These are phyloP conservation scores for Dendrolimus houi DNA, from an alignment of 2,888 invertebrate genomes.

Conservation along the genomic window DNA sequence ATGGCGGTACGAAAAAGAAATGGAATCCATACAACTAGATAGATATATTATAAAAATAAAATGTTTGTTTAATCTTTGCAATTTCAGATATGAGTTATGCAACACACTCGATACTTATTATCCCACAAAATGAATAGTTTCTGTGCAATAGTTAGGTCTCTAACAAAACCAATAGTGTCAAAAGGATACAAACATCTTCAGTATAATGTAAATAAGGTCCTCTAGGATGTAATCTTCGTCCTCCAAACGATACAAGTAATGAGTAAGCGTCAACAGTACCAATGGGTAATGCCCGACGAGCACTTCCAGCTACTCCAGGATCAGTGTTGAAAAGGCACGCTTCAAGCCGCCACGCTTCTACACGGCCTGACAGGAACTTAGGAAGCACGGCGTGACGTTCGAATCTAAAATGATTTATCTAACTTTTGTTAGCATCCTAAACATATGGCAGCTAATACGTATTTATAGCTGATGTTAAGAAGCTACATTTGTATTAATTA, in stretches of 20 bases:
- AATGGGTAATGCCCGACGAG: slow-evolving; percentile 88
- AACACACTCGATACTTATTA: too few relatives aligned
- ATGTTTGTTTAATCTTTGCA: too few relatives aligned
- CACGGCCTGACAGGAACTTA: slow-evolving; percentile 89
- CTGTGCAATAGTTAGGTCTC: too few relatives aligned
- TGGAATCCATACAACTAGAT: too few relatives aligned
- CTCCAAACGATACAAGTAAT: slow-evolving; percentile 92
- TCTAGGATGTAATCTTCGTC: slow-evolving; percentile 84
- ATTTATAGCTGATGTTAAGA: too few relatives aligned
- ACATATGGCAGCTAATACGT: too few relatives aligned
- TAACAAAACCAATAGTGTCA: background rate
- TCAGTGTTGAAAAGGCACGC: slow-evolving; percentile 97
- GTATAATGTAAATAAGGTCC: slow-evolving; percentile 89
- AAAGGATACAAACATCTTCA: slow-evolving; percentile 96
- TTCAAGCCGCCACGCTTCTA: slow-evolving; percentile 90
- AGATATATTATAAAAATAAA: too few relatives aligned
- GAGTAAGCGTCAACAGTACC: slow-evolving; percentile 90
- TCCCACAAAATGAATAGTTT: too few relatives aligned
- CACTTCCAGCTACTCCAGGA: slow-evolving; percentile 88
- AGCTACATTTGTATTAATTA: too few relatives aligned
- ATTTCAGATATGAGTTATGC: too few relatives aligned
- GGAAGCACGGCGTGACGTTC: slow-evolving; percentile 97
- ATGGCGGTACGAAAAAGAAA: too few relatives aligned
- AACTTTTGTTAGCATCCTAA: too few relatives aligned
- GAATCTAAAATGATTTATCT: slow-evolving; percentile 74